Percentiles rank a stretch among this genome's conserved stretches.
These are phyloP conservation scores for Diaphora mendica DNA, from an alignment of 2,888 invertebrate species.

Conservation along the genomic window DNA sequence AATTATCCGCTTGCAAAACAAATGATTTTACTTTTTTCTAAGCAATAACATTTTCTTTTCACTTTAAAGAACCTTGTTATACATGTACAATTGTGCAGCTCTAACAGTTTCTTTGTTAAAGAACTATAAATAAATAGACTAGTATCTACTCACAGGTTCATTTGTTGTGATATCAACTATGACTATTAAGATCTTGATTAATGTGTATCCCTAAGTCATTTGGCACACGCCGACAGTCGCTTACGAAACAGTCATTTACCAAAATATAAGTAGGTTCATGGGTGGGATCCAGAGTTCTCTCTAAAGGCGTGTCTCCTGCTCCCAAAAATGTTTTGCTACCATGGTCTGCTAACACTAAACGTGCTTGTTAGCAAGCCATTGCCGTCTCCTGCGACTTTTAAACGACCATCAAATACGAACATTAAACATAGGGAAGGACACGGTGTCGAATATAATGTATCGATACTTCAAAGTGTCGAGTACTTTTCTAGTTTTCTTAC, in stretches of 20 bases:
- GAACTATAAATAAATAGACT: conserved; percentile 14
- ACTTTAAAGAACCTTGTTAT: no score
- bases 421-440: no score
- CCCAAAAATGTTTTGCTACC: no score
- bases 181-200: conserved; percentile 40
- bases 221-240: conserved; percentile 35
- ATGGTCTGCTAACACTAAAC: no score
- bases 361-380: no score
- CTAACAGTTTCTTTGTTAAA: not conserved
- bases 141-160: conserved; percentile 29
- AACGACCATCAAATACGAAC: no score
- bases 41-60: not conserved
- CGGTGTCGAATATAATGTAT: no score
- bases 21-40: not conserved
- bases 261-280: conserved; percentile 42
- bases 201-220: conserved; percentile 36
- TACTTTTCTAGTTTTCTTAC: no score
- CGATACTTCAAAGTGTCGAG: no score
- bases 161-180: conserved; percentile 41
- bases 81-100: no score
- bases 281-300: conserved; percentile 15
- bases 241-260: conserved; percentile 45
- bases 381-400: no score
- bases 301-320: no score
- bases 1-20: not conserved